A percentile compares a stretch with the other conserved stretches of the same genome.
Conservation (phyloP, 2,797 vertebrate genomes). For the Sebastes hopkinsi region DNA sequence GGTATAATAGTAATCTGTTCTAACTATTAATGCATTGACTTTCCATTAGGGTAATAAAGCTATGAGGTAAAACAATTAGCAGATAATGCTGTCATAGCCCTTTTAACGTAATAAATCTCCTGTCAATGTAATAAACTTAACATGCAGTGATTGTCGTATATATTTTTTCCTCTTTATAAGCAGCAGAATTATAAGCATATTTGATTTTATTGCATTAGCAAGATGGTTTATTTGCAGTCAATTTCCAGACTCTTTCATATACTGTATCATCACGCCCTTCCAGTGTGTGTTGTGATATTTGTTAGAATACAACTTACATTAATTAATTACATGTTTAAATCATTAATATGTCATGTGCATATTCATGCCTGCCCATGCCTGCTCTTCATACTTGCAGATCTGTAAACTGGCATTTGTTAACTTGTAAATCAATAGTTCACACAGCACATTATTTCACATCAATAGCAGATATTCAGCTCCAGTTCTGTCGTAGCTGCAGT, state of each 20-base stretch:
- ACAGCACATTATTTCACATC: slow-evolving; percentile 3
- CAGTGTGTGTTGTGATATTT: not conserved
- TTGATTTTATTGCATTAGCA: not conserved
- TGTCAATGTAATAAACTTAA: not conserved
- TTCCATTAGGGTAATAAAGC: slow-evolving; percentile 27
- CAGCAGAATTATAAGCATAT: not conserved
- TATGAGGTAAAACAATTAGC: slow-evolving; percentile 25
- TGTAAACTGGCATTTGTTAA: not conserved
- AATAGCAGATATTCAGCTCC: not conserved
- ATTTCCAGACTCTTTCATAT: not conserved
- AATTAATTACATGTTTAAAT: not conserved
- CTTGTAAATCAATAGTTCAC: slow-evolving; percentile 21
- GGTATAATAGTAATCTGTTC: slow-evolving; percentile 3
- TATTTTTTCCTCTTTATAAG: not conserved
- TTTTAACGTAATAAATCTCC: slow-evolving; percentile 13
- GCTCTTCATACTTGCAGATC: not conserved
- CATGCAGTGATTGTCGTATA: not conserved
- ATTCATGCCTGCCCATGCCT: not conserved
- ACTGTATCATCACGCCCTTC: not conserved
- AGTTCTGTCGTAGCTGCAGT: slow-evolving; percentile 11
- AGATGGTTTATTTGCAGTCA: not conserved
- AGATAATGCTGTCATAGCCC: slow-evolving; percentile 7
- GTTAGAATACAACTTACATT: not conserved
- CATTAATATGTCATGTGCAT: not conserved
- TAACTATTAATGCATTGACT: not conserved